Conservation (phyloP, 2,113 vertebrate species). For the Corythoichthys haematopterus region DNA sequence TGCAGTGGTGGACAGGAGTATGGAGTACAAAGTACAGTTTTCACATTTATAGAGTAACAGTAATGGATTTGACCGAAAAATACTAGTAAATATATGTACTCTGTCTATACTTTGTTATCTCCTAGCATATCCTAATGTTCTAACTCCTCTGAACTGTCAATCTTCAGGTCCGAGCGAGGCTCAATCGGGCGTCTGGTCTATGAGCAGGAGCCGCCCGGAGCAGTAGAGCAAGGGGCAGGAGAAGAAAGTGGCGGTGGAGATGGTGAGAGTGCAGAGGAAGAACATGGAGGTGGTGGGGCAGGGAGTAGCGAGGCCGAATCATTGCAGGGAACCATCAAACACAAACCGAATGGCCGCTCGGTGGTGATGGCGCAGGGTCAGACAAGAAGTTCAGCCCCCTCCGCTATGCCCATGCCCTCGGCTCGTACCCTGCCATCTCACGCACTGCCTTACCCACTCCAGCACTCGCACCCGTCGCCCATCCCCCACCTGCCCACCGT, state of each 20-base stretch:
- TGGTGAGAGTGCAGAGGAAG: slow-evolving; percentile 51
- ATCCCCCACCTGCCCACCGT: slow-evolving; percentile 65
- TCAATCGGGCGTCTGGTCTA: slow-evolving; percentile 82
- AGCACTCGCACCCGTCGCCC: slow-evolving; percentile 47
- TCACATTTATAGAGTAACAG: too few species aligned
- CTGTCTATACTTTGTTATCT: not conserved
- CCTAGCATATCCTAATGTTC: not conserved
- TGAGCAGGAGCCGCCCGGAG: slow-evolving; percentile 76
- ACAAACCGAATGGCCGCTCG: slow-evolving; percentile 66
- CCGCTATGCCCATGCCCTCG: slow-evolving; percentile 48
- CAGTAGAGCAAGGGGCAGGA: slow-evolving; percentile 32
- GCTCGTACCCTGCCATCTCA: slow-evolving; percentile 64
- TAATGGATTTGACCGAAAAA: not conserved
- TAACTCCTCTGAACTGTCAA: not conserved
- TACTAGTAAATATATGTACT: too few species aligned
- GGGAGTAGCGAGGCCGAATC: slow-evolving; percentile 60
- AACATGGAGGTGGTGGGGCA: slow-evolving; percentile 33
- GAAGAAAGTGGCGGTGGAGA: slow-evolving; percentile 33
- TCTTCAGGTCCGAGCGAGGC: slow-evolving; percentile 80
- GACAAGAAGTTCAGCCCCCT: slow-evolving; percentile 45
- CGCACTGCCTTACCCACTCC: slow-evolving; percentile 49
- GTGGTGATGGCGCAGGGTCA: slow-evolving; percentile 65
- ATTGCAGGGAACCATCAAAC: slow-evolving; percentile 82
- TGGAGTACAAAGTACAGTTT: too few species aligned
- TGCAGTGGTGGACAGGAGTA: too few species aligned